Conservation (phyloP, 1,140 invertebrate genomes). For the Magallana angulata region DNA sequence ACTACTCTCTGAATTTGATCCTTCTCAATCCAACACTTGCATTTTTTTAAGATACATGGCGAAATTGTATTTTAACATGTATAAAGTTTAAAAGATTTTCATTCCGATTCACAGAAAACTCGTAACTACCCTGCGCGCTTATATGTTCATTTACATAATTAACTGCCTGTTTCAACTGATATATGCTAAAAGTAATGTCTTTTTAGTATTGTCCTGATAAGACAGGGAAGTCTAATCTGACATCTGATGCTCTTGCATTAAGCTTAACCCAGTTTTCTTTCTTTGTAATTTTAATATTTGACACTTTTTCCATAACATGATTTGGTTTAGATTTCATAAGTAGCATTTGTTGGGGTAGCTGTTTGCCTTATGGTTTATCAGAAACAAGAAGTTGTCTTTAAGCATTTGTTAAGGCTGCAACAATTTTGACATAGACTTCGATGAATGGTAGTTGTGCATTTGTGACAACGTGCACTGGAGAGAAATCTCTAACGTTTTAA, state of each 20-base stretch:
- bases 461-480: no score
- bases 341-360: background rate
- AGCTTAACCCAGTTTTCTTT: no score
- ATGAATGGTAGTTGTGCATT: no score
- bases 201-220: background rate
- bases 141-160: conserved; percentile 5
- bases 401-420: no score
- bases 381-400: background rate
- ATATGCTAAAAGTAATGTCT: background rate
- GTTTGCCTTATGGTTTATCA: background rate
- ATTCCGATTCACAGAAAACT: background rate
- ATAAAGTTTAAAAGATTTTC: no score
- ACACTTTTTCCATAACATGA: background rate
- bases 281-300: background rate
- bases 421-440: no score
- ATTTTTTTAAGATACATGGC: no score
- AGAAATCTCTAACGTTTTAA: no score
- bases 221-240: background rate
- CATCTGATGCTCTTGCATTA: background rate
- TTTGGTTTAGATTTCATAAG: background rate
- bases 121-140: background rate
- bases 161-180: conserved; percentile 1
- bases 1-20: background rate
- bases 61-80: no score
- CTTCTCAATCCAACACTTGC: no score